A percentile compares a stretch with the other conserved stretches of the same genome.
Conservation (phyloP, 2,888 invertebrate species). For the Aleiodes leptofemur region DNA sequence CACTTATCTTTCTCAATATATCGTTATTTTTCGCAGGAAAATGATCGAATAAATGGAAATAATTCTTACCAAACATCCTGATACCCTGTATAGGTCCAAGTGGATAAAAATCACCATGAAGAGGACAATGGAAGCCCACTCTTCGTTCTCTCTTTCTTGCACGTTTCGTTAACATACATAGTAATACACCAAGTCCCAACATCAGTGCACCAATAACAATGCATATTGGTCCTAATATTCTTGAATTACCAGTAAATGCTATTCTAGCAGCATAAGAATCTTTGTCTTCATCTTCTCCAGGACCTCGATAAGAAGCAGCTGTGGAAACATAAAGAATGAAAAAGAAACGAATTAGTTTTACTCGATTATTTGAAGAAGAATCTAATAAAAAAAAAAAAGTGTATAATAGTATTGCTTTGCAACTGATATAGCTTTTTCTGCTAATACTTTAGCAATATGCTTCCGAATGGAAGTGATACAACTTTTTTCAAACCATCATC, state of each 20-base stretch:
- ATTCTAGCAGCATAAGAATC: conserved; percentile 84
- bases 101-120: conserved; percentile 87
- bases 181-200: conserved; percentile 81
- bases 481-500: no score
- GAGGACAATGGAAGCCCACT: conserved; percentile 86
- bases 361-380: neutral
- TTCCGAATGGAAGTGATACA: no score
- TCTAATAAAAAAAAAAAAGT: neutral
- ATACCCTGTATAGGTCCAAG: conserved; percentile 80
- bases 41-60: neutral
- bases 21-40: neutral
- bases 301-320: conserved; percentile 86
- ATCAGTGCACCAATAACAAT: conserved; percentile 85
- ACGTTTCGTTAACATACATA: conserved; percentile 82
- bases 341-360: neutral
- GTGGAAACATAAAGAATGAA: conserved; percentile 61
- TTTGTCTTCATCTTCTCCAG: conserved; percentile 83
- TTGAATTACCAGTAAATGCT: conserved; percentile 85
- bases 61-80: conserved; percentile 68
- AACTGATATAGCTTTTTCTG: no score
- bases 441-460: no score
- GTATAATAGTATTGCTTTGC: neutral
- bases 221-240: conserved; percentile 84
- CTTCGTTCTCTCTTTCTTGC: conserved; percentile 82
- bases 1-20: no score